Evolutionary conservation across 2,888 invertebrate species (phyloP), one percentile per base, ranked within the genome.

Genomic region (Orchestes rusci): DNA sequence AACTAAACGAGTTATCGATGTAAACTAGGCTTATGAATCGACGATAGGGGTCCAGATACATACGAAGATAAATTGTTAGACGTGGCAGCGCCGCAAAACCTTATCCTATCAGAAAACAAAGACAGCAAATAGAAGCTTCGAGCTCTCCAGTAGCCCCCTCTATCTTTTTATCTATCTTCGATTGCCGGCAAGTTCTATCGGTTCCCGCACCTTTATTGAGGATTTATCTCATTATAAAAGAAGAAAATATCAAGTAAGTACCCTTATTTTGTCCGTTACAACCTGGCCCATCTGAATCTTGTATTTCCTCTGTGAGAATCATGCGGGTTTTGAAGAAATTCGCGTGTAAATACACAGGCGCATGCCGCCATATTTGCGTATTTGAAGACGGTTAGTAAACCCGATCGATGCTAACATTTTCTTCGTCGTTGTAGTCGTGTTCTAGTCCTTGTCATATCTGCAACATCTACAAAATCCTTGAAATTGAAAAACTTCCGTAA

Each of bases 311-410:
- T 23, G 10, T 10, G 23, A 23, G 10, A 23, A 7, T 7, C 23
- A 10, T 7, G 10, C 23, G 10, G 23, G 10, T 10, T 5, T 23
- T 5, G 30, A 10, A 5, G 12, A 10, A 10, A 30, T 30, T 30
- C 12, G 8, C 7, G 18, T 31, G 13, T 31, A 39, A 31, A 23
- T n/a, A 5, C 12, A 10, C 35, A 35, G 39, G 17, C 42, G 48
- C 44, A 43, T 44, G 55, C 55, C 58, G 61, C 61, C 61, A 61
- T 61, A 53, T 54, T 56, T 54, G 54, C 53, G 61, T 61, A 61
- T 64, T 62, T 60, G 65, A 58, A 58, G 63, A 60, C 61, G 59
- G 61, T 59, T 64, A 62, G 63, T 62, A 60, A 62, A 62, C 64
- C 63, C 56, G 62, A 68, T 67, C 63, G 66, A 67, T 66, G 65